phyloP scores from a whole-genome alignment of 2,888 invertebrate species.

The Apeira syringaria region DNA sequence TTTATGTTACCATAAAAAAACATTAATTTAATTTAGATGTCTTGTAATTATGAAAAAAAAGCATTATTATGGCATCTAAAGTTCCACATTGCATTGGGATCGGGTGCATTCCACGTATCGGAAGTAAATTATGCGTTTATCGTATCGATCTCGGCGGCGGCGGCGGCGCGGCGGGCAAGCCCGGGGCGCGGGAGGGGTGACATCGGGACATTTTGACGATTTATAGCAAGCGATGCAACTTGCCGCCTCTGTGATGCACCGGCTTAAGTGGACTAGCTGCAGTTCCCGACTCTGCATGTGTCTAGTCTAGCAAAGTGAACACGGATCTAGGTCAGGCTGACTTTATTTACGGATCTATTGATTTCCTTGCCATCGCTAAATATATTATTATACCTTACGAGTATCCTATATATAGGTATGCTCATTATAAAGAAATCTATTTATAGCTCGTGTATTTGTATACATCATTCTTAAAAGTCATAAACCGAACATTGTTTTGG shows the following conservation, averaged over 20 bases:
- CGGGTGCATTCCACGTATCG: conserved; percentile 34
- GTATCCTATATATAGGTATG: no score
- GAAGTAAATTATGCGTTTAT: conserved; percentile 70
- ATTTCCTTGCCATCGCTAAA: no score
- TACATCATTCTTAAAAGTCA: no score
- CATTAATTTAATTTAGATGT: conserved; percentile 26
- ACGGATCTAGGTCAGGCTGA: no score
- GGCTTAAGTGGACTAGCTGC: neutral
- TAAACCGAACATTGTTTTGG: no score
- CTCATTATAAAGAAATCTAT: no score
- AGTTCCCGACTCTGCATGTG: neutral
- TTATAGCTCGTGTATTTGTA: no score
- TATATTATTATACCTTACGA: no score
- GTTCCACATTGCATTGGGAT: conserved; percentile 8
- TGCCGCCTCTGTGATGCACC: conserved; percentile 24
- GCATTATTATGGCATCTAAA: conserved; percentile 6
- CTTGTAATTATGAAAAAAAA: conserved; percentile 23
- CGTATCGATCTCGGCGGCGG: conserved; percentile 45
- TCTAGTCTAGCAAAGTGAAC: no score
- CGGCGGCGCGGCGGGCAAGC: conserved; percentile 6
- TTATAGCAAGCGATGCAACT: conserved; percentile 30
- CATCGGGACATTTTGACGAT: conserved; percentile 41
- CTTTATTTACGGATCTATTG: no score
- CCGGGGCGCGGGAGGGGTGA: conserved; percentile 28
- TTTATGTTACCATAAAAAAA: conserved; percentile 10